A percentile compares a stretch with the other conserved stretches of the same genome.
Evolutionary conservation across 2,113 vertebrate genomes (phyloP).

Genomic region (Thunnus maccoyii): DNA sequence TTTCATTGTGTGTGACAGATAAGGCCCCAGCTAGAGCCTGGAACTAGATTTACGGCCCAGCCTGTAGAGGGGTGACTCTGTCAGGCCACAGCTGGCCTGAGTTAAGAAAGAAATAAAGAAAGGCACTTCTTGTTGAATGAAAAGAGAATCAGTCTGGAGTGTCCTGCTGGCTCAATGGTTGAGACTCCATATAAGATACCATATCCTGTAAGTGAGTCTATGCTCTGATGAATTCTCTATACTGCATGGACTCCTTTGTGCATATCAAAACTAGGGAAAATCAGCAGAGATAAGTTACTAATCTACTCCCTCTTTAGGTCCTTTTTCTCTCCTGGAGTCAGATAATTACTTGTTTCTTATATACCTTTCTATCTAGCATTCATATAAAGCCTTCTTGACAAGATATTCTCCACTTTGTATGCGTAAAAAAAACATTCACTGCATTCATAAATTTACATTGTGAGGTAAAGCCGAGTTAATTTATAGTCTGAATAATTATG

Average conservation of each 20-base stretch:
- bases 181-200: neutral
- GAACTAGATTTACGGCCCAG: slow-evolving; percentile 65
- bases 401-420: neutral
- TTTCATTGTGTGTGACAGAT: slow-evolving; percentile 62
- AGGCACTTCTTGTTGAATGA: slow-evolving; percentile 28
- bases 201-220: too few species aligned
- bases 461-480: slow-evolving; percentile 8
- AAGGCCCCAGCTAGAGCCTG: slow-evolving; percentile 63
- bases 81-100: slow-evolving; percentile 57
- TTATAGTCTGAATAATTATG: slow-evolving; percentile 22
- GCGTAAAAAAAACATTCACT: neutral
- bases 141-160: neutral
- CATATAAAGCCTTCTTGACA: too few species aligned
- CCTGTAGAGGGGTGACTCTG: slow-evolving; percentile 39
- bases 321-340: neutral
- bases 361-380: neutral
- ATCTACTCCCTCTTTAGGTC: neutral
- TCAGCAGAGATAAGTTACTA: neutral
- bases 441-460: slow-evolving; percentile 7
- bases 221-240: too few species aligned
- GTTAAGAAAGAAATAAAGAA: slow-evolving; percentile 47
- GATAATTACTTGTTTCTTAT: neutral
- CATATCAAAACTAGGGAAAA: too few species aligned
- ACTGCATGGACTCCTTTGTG: too few species aligned
- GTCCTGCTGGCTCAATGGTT: neutral